Base-by-base conservation (phyloP, 2,888 invertebrate species). In the Drosophila rubida region DNA sequence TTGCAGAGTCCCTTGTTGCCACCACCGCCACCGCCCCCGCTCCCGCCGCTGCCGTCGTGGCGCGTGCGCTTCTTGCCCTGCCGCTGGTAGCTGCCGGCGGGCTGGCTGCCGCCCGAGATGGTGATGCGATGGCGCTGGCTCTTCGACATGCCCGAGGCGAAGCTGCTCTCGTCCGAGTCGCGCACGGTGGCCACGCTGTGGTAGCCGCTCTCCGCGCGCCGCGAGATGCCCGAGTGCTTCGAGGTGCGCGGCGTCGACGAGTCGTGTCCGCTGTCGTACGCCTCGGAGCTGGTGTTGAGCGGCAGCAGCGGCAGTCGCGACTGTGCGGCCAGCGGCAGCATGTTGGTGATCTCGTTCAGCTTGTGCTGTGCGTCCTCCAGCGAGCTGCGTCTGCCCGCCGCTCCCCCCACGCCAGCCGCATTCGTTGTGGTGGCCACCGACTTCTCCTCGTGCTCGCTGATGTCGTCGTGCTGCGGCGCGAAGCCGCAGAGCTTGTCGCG, bases 131-230 rank as follows among this genome's bases (percentile, higher is more conserved):
- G 91, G 51, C 90, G 85, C 62, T 90, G 91, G 16, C 90, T 89
- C 78, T 92, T 92, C 2, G 91, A 91, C 62, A 91, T 80, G 46
- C 91, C 94, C 13, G 97, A 97, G 74, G 96, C 96, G 77, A 96
- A 94, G 64, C 96, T 97, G 19, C 97, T 97, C 69, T 96, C 97
- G 89, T 97, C 97, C 78, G 96, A 96, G 91, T 97, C 97, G 68
- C 97, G 93, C 2, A 91, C 92, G 0, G 92, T 92, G 8, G 97
- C 95, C 74, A 97, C 96, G 42, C 87, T 97, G 89, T 98, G 98
- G 88, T 97, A 98, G 1, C 98, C 98, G 87, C 96, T 97, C 90
- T 97, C 97, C 2, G 97, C 96, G 51, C 96, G 93, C 75, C 96
- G 93, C 0, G 96, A 96, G 2, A 96, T 95, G 0, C 95, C 96